Percentiles rank a stretch among this genome's conserved stretches.
Conservation (phyloP, 2,113 vertebrate genomes). For the Puma concolor region DNA sequence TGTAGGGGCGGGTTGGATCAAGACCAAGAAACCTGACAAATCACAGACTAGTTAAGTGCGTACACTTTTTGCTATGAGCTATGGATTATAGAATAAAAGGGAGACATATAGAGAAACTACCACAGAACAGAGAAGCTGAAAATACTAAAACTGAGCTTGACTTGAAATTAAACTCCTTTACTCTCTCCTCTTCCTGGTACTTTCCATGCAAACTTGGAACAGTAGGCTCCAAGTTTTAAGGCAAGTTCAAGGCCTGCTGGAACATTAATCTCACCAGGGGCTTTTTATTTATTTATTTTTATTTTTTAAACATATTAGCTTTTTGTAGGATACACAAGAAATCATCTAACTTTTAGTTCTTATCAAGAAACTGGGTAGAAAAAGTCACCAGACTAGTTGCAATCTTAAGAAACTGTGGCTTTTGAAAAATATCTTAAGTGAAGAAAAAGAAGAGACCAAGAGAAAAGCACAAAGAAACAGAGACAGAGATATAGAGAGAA, state of each 20-base stretch:
- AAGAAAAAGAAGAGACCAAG: neutral
- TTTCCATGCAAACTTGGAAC: neutral
- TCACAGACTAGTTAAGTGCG: neutral
- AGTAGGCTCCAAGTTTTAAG: neutral
- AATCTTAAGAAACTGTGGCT: neutral
- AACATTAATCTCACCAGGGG: neutral
- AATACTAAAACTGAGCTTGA: neutral
- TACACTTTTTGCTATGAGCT: neutral
- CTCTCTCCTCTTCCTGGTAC: neutral
- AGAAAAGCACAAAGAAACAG: neutral
- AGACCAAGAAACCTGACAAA: neutral
- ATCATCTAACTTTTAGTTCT: neutral
- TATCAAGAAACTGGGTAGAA: neutral
- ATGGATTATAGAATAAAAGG: neutral
- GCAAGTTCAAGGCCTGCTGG: neutral
- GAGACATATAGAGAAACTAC: neutral
- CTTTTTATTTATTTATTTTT: neutral
- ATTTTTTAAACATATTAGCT: neutral
- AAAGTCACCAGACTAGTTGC: neutral
- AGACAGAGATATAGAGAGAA: neutral
- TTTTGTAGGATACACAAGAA: neutral
- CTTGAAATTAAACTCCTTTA: neutral
- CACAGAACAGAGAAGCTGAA: neutral
- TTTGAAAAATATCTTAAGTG: neutral
- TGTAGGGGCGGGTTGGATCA: neutral